A percentile compares a stretch with the other conserved stretches of the same genome.
Evolutionary conservation across 1,140 invertebrate genomes (phyloP).

Genomic region (Tetramorium simillimum): DNA sequence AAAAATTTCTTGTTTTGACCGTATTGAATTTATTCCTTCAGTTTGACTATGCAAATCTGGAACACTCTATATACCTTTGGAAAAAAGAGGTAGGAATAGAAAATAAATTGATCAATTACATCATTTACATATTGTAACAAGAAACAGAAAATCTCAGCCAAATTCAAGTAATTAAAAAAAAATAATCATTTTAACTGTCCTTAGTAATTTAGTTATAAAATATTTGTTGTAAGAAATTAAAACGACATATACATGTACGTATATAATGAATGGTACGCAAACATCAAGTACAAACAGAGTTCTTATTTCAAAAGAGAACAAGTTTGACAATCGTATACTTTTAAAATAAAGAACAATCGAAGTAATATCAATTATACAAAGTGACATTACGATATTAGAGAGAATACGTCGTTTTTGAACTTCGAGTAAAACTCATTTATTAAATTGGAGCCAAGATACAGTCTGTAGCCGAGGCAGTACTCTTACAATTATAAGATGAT

Average conservation of each 20-base stretch:
- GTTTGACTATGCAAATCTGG: too few species aligned
- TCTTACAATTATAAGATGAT: conserved; percentile 80
- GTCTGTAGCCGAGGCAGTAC: conserved; percentile 81
- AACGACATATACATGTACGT: neutral
- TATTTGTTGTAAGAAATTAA: neutral
- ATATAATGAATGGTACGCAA: neutral
- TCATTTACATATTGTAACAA: neutral
- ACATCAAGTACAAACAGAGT: neutral
- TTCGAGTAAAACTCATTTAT: conserved; percentile 81
- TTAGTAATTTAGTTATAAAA: neutral
- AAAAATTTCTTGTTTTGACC: too few species aligned
- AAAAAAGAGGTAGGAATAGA: neutral
- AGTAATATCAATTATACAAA: neutral
- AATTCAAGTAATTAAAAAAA: neutral
- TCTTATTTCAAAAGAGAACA: neutral
- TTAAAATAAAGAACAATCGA: neutral
- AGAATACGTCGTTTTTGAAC: neutral
- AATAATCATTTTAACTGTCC: neutral
- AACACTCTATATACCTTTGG: neutral
- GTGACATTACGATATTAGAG: neutral
- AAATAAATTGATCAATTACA: neutral
- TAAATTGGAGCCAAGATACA: conserved; percentile 81
- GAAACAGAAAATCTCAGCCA: neutral
- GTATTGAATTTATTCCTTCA: too few species aligned
- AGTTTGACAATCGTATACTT: neutral